Percentiles rank a stretch among this genome's conserved stretches.
phyloP scores from a whole-genome alignment of 1,140 invertebrate genomes.

The Centruroides vittatus region DNA sequence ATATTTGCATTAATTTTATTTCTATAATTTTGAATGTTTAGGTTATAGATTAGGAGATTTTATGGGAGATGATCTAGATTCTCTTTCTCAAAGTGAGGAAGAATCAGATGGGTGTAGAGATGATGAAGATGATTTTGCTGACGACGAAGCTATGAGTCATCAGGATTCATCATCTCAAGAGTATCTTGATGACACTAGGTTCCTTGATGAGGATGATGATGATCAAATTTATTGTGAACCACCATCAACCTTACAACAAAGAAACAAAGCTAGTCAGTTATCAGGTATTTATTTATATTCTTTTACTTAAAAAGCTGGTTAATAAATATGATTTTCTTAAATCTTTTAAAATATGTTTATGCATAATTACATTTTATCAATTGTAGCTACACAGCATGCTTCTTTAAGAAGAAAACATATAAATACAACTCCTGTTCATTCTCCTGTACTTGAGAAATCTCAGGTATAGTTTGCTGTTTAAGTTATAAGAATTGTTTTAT shows the following conservation, averaged over 20 bases:
- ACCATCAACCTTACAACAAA: no score
- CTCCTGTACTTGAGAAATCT: constrained; percentile 33
- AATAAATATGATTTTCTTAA: no score
- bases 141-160: constrained; percentile 46
- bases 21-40: constrained; percentile 24
- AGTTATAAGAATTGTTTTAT: no score
- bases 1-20: no score
- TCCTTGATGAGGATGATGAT: constrained; percentile 23
- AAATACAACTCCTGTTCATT: constrained; percentile 27
- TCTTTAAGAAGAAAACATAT: constrained; percentile 39
- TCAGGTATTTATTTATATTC: no score
- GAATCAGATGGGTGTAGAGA: constrained; percentile 48
- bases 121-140: constrained; percentile 44
- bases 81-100: constrained; percentile 39
- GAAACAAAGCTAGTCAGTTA: no score
- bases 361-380: neutral
- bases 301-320: no score
- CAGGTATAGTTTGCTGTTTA: constrained; percentile 23
- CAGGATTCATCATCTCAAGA: constrained; percentile 41
- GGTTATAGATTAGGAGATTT: constrained; percentile 49
- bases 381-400: constrained; percentile 37
- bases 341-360: no score
- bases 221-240: constrained; percentile 14
- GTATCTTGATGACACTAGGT: constrained; percentile 26
- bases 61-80: constrained; percentile 20